Base-by-base conservation (phyloP, 2,113 vertebrate species). In the Vidua chalybeata region DNA sequence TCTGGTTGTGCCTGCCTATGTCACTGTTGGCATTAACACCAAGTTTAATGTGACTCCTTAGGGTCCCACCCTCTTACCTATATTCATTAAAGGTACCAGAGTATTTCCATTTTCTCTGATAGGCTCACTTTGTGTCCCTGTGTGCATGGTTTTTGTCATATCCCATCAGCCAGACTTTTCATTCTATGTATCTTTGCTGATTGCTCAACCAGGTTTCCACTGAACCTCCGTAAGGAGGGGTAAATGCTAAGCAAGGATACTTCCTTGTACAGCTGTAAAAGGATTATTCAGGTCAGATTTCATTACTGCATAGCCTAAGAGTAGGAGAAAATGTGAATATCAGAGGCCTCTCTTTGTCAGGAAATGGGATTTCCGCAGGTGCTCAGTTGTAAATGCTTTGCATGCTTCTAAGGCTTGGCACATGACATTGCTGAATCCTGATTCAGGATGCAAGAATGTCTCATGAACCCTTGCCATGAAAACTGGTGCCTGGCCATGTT, bases 401-500 rank as follows among this genome's bases (percentile, higher is more conserved):
- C 90, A 13, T 96, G 88, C 58, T 94, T 96, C 80, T 84, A 62
- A 72, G 61, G 69, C 88, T 93, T 95, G 92, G 90, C 86, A 84
- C 69, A 80, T 46, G 80, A 54, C 86, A 35, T 78, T 78, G 77
- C 83, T 92, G 82, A 92, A 92, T 87, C 85, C 90, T 94, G 85
- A 96, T 93, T 97, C 96, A 96, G 79, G 73, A 94, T 92, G 83
- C 92, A 96, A 51, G 96, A 97, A 97, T 95, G 90, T 95, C 83
- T 96, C 58, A 11, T 92, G 94, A n/a, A 26, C 49, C 62, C 86
- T 94, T 94, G 88, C 88, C 86, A 58, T 89, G 61, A 89, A 92
- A 92, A 82, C 88, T 91, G 88, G 15, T 86, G 88, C 81, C 88
- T 95, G 88, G 90, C 94, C 93, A 62, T 96, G 90, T 95, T 96